Evolutionary conservation across 1,140 invertebrate species (phyloP), one percentile per base, ranked within the genome.

Genomic region (Condylostylus longicornis): DNA sequence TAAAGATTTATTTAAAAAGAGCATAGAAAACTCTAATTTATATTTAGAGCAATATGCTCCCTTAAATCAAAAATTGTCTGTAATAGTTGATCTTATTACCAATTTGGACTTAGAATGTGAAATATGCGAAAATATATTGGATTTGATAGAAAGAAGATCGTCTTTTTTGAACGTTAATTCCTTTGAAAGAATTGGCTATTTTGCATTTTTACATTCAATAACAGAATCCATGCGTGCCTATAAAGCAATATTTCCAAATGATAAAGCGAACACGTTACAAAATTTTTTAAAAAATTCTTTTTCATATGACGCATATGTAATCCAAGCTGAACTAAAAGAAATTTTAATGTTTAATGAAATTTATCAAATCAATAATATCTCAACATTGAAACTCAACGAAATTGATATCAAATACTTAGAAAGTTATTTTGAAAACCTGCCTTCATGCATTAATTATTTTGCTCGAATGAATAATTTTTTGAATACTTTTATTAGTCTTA

Each of bases 51-150:
- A 55, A 27, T 60, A 50, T 12, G 47, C 51, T 18, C 51, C 51
- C 17, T 45, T 40, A 8, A 57, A 57, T 41, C 18, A 59, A 0
- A 57, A 57, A 19, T 48, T 46, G 1, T 19, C 53, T 1, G 51
- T 59, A 15, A 46, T 55, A 10, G 47, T 44, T 18, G 57, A 60
- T 42, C 45, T 60, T 4, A 50, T 57, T 28, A 34, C 59, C 0
- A 59, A 52, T 37, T 43, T 59, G 9, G 42, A 45, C 4, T 52
- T 55, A 0, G 56, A 59, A 38, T 45, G 51, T 5, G 56, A 60
- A 15, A 55, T 60, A 8, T 58, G 46, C 1, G 37, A 49, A 20
- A 59, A 55, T 38, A 36, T 60, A 0, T 32, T 57, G 10, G 28
- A 49, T 33, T 47, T 60, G 18, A 53, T 57, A 28, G 42, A 47